Base-by-base conservation (phyloP, 2,888 invertebrate genomes). In the Drosophila algonquin region DNA sequence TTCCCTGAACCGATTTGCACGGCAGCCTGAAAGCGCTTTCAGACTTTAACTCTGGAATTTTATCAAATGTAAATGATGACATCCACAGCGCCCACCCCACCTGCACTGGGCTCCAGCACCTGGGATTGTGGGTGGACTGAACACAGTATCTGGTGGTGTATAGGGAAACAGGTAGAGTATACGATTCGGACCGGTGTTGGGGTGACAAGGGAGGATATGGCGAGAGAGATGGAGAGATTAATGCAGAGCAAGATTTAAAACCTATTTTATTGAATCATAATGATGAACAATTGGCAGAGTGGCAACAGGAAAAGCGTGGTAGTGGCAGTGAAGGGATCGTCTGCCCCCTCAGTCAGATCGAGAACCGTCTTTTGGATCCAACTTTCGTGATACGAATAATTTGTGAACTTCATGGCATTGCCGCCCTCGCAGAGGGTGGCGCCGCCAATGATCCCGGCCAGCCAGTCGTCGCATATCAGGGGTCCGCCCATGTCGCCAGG, bases 401-500 rank as follows among this genome's bases (percentile, higher is more conserved):
- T 84, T 1, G 72, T 14, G 59, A 83, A 87, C 35, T 78, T 81
- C 4, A 83, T 55, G 4, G 70, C 16, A 2, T 16, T 46, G 6
- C 53, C 16, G 9, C 73, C 72, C 10, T 68, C 35, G 12, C 87
- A 83, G 7, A 27, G 44, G 45, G 62, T 12, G 1, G 55, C 35
- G 8, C 87, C 83, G 1, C 73, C 73, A 54, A 84, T 71, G 40
- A 83, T 52, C 2, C 83, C 83, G 3, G 46, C 57, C 32, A 83
- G 48, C 2, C 10, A 21, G 0, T 55, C 70, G 0, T 21, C 0
- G 21, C 83, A 83, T 2, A 87, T 40, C 0, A 83, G 30, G 0
- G 83, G 83, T 0, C 81, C 81, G 6, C 83, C 83, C 74, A 87
- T 45, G 56, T 83, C 83, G 1, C 83, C 83, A 7, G 84, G 61